Conservation (phyloP, 2,888 invertebrate species). For the Galeruca laticollis region DNA sequence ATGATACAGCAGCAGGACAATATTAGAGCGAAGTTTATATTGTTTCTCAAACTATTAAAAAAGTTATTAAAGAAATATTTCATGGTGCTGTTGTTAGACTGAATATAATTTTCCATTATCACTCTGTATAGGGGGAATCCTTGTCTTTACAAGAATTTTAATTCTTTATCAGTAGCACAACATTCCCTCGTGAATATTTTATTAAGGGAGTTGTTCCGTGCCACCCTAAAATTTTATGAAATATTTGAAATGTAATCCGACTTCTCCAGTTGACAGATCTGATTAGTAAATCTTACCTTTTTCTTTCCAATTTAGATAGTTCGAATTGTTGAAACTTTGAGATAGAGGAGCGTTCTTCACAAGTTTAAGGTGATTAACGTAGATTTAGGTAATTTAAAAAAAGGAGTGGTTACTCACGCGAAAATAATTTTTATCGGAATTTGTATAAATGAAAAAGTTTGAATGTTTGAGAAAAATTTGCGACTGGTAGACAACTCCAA, state of each 20-base stretch:
- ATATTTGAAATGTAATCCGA: slow-evolving; percentile 32
- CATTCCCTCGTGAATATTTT: slow-evolving; percentile 29
- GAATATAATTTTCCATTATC: slow-evolving; percentile 6
- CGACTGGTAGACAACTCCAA: too few species aligned
- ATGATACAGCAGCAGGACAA: too few species aligned
- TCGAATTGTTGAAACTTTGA: slow-evolving; percentile 17
- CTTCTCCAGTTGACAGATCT: slow-evolving; percentile 28
- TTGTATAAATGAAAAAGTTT: not conserved
- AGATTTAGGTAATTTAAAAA: slow-evolving; percentile 15
- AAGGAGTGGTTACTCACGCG: slow-evolving; percentile 9
- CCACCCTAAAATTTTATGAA: slow-evolving; percentile 21
- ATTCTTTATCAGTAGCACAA: slow-evolving; percentile 30
- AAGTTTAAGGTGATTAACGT: slow-evolving; percentile 15
- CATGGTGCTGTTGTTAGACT: not conserved
- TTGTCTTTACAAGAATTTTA: slow-evolving; percentile 23
- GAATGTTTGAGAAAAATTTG: too few species aligned
- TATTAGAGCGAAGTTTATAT: too few species aligned
- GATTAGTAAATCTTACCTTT: slow-evolving; percentile 28
- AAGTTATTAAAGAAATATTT: too few species aligned
- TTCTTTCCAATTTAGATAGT: slow-evolving; percentile 20
- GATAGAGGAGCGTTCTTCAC: too few species aligned
- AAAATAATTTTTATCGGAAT: slow-evolving; percentile 16
- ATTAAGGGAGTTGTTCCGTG: slow-evolving; percentile 13
- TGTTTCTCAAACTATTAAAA: too few species aligned
- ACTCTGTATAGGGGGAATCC: not conserved